Base-by-base conservation (phyloP, 2,113 vertebrate species). In the Aix galericulata region DNA sequence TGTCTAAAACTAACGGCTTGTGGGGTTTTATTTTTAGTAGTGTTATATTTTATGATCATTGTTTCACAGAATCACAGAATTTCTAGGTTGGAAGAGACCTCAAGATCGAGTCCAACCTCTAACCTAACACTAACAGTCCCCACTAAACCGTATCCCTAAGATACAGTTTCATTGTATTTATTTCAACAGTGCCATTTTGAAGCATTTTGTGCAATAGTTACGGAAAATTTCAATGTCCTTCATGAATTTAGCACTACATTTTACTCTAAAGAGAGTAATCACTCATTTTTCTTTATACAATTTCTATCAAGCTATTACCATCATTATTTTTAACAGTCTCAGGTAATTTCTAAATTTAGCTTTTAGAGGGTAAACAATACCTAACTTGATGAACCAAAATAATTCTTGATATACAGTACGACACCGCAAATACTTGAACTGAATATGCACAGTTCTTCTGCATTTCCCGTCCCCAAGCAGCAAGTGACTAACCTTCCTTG, bases 401-500 rank as follows among this genome's bases (percentile, higher is more conserved):
- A 93, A 58, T 56, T 40, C 27, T 64, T 68, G 53, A 80, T 79
- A 80, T 31, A 88, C 5, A 8, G 72, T 53, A 78, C 5, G 15
- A 62, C 17, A 84, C 17, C 71, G 52, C 78, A 76, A 64, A 32
- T 14, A 46, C 11, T 22, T 87, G 72, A 81, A 59, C 42, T 17
- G 76, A 80, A 13, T 3, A 59, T 62, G 67, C 60, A 74, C 17
- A 6, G 73, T 34, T 52, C 77, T 27, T n/a, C 9, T n/a, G 80
- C 82, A 32, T 63, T 73, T 64, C 32, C 73, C 48, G 56, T 53
- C 60, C 94, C 56, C 56, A 52, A 59, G 73, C 73, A 44, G 56
- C 94, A 64, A 96, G 84, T 40, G 60, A 98, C 98, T 98, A 97
- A 98, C 98, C 98, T 98, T 98, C 98, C 97, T 98, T 98, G 60